Evolutionary conservation across 2,113 vertebrate species (phyloP).

Genomic region (Xiphorhynchus elegans): DNA sequence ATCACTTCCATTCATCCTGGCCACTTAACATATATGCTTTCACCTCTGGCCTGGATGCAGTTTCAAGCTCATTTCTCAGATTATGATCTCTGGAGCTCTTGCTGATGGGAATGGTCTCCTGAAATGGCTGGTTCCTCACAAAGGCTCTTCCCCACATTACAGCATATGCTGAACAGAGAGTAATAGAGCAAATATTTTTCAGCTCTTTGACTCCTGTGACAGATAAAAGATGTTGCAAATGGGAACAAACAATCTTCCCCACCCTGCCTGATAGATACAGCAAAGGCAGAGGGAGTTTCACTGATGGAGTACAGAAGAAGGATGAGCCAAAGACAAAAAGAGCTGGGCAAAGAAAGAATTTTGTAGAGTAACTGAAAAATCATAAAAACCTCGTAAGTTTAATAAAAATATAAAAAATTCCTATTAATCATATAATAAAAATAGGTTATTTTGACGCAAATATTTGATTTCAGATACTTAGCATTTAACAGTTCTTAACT

Average conservation of each 20-base stretch:
- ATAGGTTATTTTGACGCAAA: background rate
- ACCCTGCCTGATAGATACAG: background rate
- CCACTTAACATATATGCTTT: background rate
- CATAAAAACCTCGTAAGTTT: background rate
- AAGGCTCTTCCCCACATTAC: background rate
- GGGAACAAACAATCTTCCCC: background rate
- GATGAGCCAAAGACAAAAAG: background rate
- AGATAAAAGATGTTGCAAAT: background rate
- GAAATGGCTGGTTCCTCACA: background rate
- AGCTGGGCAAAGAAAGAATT: background rate
- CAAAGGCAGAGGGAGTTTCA: background rate
- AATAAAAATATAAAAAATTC: background rate
- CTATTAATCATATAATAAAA: background rate
- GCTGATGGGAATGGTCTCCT: background rate
- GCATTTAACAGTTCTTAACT: background rate
- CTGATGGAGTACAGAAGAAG: background rate
- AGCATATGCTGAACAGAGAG: background rate
- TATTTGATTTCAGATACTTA: background rate
- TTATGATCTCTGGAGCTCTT: background rate
- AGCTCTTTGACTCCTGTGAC: background rate
- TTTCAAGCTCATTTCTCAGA: background rate
- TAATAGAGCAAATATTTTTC: background rate
- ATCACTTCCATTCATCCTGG: background rate
- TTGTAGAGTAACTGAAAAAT: background rate
- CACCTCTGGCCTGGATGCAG: background rate